Evolutionary conservation across 2,888 invertebrate species (phyloP).

Genomic region (Ornithoptera alexandrae): DNA sequence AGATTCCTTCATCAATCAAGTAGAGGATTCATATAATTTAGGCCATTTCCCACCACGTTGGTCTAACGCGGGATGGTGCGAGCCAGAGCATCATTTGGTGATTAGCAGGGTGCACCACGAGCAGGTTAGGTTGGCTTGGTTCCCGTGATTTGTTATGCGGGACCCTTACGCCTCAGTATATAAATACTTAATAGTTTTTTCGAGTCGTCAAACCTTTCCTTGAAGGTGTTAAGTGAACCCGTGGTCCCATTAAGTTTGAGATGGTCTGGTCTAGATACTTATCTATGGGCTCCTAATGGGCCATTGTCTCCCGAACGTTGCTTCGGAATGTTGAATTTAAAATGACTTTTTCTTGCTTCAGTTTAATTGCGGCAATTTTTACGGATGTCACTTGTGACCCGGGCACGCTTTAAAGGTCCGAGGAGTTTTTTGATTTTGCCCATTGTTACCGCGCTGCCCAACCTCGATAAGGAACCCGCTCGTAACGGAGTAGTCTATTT

Average conservation of each 20-base stretch:
- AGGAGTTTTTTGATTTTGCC: constrained; percentile 38
- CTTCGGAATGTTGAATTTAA: constrained; percentile 50
- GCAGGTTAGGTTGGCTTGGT: too few relatives aligned
- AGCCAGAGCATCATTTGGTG: too few relatives aligned
- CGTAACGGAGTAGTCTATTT: neutral
- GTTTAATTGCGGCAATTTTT: constrained; percentile 76
- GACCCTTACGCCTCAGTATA: too few relatives aligned
- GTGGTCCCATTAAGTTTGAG: constrained; percentile 12
- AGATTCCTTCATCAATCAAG: too few relatives aligned
- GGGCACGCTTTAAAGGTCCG: constrained; percentile 41
- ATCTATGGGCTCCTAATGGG: constrained; percentile 72
- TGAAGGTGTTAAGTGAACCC: too few relatives aligned
- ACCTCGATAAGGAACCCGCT: constrained; percentile 8
- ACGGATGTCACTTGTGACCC: constrained; percentile 59
- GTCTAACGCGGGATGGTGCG: too few relatives aligned
- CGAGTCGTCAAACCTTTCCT: too few relatives aligned
- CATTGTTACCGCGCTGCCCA: constrained; percentile 22
- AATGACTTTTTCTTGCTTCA: constrained; percentile 58
- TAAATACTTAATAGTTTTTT: too few relatives aligned
- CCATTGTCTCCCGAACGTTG: constrained; percentile 64
- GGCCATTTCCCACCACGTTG: too few relatives aligned
- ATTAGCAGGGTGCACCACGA: too few relatives aligned
- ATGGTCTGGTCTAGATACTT: constrained; percentile 58
- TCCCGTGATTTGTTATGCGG: too few relatives aligned
- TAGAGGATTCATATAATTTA: too few relatives aligned